Conservation (phyloP, 2,888 invertebrate species). For the Hedychridium roseum region DNA sequence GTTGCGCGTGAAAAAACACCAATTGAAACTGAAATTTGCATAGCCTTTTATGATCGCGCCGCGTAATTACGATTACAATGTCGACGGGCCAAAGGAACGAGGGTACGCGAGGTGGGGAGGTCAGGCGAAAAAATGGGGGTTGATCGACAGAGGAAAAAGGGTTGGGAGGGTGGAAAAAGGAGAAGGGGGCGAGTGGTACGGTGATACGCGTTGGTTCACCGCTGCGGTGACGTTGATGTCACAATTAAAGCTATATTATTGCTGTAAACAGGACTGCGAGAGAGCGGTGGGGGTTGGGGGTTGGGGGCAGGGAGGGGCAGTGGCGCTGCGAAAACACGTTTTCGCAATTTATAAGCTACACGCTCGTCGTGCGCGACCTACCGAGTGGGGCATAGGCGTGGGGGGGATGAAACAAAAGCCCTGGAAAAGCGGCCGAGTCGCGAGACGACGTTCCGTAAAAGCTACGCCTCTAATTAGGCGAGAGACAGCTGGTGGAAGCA, state of each 20-base stretch:
- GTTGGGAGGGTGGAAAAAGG: conserved; percentile 9
- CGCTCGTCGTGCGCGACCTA: too few species aligned
- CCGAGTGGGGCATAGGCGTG: conserved; percentile 5
- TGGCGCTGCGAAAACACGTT: conserved; percentile 13
- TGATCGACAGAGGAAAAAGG: too few species aligned
- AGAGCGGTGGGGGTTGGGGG: conserved; percentile 3
- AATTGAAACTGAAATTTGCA: too few species aligned
- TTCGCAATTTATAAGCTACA: conserved; percentile 29
- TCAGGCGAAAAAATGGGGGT: too few species aligned
- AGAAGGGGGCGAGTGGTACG: too few species aligned
- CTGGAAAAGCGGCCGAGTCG: neutral
- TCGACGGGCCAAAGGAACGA: too few species aligned
- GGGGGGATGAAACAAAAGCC: neutral
- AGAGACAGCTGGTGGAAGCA: too few species aligned
- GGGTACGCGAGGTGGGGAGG: too few species aligned
- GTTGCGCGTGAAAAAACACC: too few species aligned
- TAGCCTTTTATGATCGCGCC: too few species aligned
- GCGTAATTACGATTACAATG: conserved; percentile 32
- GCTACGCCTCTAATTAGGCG: conserved; percentile 30
- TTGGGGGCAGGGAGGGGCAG: neutral
- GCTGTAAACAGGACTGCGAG: conserved; percentile 27
- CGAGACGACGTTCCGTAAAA: neutral
- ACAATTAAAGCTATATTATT: conserved; percentile 38
- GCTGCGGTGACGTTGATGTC: conserved; percentile 27
- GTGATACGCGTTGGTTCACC: too few species aligned